Base-by-base conservation (phyloP, 2,888 invertebrate genomes). In the Linnaemya tessellans region DNA sequence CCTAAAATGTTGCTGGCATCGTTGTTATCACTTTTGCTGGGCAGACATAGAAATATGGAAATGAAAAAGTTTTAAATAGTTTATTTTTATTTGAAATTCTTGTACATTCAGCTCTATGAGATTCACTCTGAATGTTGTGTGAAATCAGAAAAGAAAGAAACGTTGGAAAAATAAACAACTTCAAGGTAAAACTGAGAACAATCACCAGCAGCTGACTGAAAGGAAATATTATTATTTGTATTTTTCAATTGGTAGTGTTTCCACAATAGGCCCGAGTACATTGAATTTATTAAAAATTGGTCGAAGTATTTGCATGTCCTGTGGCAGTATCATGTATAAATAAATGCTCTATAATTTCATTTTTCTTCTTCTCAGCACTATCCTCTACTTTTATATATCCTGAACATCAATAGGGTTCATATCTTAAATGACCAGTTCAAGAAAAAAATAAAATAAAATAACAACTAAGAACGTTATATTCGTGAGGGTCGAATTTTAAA, bases 11-110 rank as follows among this genome's bases (percentile, higher is more conserved):
- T 20, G 58, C 41, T 35, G 64, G 20, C 4, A 41, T 13, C 15
- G 41, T 35, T 65, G 20, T 64, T 5, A 25, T 41, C 11, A 9
- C 11, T 9, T 41, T n/a, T 46, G 22, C 22, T 74, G 49, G 35
- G 3, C 1, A 11, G 10, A 10, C 8, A 20, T 25, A n/a, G 8
- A 15, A 11, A 20, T 25, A 18, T 11, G 5, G 22, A 10, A 8
- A 74, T 49, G 20, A 58, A 56, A 41, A 30, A 51, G 64, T 54
- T 64, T 74, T 22, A 54, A 38, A 64, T 56, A 56, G 51, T 54
- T 64, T 38, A 74, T 49, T 77, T 74, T 65, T 71, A 70, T 77
- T 82, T 65, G 41, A 68, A 74, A 81, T 81, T 81, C 81, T 75
- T 81, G 43, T 68, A 54, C 15, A 58, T 68, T 49, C 25, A 41